phyloP scores from a whole-genome alignment of 2,113 vertebrate genomes.

The Sula dactylatra region DNA sequence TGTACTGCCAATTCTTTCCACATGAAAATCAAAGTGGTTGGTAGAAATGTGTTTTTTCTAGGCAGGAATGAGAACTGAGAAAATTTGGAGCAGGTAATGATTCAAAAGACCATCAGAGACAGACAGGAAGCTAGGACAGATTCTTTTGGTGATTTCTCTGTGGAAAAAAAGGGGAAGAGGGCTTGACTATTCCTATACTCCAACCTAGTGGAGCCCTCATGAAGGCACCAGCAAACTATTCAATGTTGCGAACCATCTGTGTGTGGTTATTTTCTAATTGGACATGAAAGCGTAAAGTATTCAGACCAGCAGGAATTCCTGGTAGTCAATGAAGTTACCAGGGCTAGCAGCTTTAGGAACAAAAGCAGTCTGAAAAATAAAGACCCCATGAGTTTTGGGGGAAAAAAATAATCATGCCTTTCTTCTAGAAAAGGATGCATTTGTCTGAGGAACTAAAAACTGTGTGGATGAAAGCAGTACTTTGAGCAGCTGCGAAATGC shows the following conservation, averaged over 20 bases:
- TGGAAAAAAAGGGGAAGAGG: neutral
- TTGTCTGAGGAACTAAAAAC: neutral
- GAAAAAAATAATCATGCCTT: neutral
- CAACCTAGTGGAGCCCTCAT: neutral
- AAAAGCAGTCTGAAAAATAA: neutral
- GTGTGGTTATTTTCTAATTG: neutral
- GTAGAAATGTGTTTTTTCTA: neutral
- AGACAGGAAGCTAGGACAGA: neutral
- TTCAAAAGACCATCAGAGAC: neutral
- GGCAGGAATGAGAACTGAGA: neutral
- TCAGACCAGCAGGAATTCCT: neutral
- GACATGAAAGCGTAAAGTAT: neutral
- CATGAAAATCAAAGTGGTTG: neutral
- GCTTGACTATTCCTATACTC: neutral
- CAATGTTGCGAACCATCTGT: neutral
- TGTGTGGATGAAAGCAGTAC: neutral
- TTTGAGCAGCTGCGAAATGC: neutral
- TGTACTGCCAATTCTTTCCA: neutral
- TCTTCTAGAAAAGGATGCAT: neutral
- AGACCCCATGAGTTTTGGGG: fast-evolving
- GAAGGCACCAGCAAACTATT: neutral
- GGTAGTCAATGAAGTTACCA: neutral
- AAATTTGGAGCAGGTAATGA: neutral
- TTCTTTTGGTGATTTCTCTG: neutral
- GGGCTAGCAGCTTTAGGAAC: neutral